Evolutionary conservation across 2,888 invertebrate species (phyloP).

Genomic region (Cantharis nigra): DNA sequence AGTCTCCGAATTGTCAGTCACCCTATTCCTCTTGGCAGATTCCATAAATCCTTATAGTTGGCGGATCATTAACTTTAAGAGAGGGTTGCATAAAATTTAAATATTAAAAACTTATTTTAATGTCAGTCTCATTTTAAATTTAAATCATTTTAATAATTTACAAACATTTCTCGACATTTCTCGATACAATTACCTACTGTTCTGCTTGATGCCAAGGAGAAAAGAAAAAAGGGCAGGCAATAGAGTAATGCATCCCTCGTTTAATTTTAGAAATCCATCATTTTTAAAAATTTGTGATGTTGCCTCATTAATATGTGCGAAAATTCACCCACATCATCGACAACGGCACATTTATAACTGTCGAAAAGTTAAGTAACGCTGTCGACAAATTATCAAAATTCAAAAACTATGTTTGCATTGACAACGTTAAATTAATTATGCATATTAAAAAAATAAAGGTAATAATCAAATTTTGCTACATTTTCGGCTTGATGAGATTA

Average conservation of each 20-base stretch:
- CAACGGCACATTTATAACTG: background rate
- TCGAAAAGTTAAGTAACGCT: background rate
- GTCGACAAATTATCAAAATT: background rate
- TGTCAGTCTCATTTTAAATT: background rate
- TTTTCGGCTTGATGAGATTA: background rate
- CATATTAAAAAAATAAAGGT: background rate
- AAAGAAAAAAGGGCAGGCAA: background rate
- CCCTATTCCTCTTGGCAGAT: background rate
- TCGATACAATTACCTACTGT: background rate
- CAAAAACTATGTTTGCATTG: background rate
- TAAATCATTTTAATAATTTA: background rate
- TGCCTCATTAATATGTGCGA: background rate
- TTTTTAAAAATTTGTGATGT: background rate
- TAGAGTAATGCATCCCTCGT: background rate
- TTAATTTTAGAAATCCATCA: background rate
- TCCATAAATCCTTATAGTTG: conserved; percentile 4
- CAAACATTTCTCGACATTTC: background rate
- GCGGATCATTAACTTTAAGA: conserved; percentile 3
- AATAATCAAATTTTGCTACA: background rate
- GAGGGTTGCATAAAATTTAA: conserved; percentile 3
- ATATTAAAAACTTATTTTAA: background rate
- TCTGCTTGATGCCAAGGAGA: background rate
- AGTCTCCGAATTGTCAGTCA: background rate
- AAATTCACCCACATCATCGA: background rate
- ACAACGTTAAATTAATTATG: background rate